A percentile compares a stretch with the other conserved stretches of the same genome.
phyloP scores from a whole-genome alignment of 2,113 vertebrate species.

The Myanophis thanlyinensis region DNA sequence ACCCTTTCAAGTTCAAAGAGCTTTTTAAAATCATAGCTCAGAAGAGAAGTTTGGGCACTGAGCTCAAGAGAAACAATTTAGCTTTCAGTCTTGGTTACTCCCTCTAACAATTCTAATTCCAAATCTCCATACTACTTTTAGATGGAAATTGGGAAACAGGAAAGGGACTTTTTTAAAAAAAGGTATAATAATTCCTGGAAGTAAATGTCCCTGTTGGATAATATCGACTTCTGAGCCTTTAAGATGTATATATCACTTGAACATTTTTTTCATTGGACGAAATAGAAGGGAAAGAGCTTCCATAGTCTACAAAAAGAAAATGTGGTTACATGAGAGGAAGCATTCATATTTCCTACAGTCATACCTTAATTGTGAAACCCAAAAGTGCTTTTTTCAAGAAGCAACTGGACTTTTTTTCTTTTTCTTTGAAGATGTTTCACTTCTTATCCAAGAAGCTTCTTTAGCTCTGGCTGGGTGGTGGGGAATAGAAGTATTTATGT shows the following conservation, averaged over 20 bases:
- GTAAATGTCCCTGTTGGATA: background rate
- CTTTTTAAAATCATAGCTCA: background rate
- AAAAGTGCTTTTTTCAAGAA: background rate
- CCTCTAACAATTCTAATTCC: background rate
- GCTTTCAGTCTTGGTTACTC: background rate
- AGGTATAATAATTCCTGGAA: too few relatives aligned
- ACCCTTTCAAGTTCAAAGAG: background rate
- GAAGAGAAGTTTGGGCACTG: background rate
- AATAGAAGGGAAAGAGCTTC: background rate
- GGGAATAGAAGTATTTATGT: background rate
- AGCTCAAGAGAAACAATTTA: background rate
- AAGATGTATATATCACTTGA: background rate
- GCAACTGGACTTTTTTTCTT: background rate
- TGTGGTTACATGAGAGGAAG: background rate
- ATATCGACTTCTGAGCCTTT: background rate
- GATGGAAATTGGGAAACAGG: background rate
- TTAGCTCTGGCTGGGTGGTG: background rate
- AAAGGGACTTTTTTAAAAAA: background rate
- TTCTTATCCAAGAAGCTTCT: background rate
- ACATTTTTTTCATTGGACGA: background rate
- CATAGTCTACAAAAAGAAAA: background rate
- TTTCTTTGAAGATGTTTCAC: accelerated
- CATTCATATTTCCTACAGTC: background rate
- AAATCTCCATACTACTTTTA: background rate
- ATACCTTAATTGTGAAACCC: background rate